Base-by-base conservation (phyloP, 2,888 invertebrate species). In the Magallana nippona region DNA sequence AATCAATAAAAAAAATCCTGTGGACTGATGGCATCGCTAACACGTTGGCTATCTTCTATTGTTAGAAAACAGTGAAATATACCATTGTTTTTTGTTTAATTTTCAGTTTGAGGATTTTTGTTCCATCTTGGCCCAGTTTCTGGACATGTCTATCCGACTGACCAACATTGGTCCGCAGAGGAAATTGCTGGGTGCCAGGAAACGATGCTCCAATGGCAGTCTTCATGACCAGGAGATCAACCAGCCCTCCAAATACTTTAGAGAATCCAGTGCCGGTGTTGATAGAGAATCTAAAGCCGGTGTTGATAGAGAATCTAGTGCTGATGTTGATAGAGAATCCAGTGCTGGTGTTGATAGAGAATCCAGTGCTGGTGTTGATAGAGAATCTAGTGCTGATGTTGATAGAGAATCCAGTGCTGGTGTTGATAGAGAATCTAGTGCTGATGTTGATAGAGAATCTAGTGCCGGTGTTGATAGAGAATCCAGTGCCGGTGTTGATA, bases 121-220 rank as follows among this genome's bases (percentile, higher is more conserved):
- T 11, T 71, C 22, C 15, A 13, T 27, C 2, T 15, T 71, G 27
- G 71, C 27, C 71, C 44, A 44, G 44, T 44, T 44, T 8, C 71
- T 71, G 71, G 71, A 22, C 22, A 71, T 71, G 32, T 22, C 71
- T 15, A 27, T 13, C 15, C 71, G 10, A 27, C 71, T 27, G 27
- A 71, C 27, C 22, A 32, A 32, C 22, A 71, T 2, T 71, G 71
- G 71, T 15, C 71, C 71, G 32, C 71, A 71, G 17, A 71, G 71
- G 22, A 71, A 71, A 71, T 32, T 71, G 27, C 71, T 71, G 5
- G 71, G 71, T 32, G 71, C 71, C 32, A 71, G 71, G 32, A 71
- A 71, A 32, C 71, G 71, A 71, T 32, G 27, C 32, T 32, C 27
- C 27, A 71, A 32, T 32, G 15, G 15, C 32, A 32, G 15, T 22